Percentiles rank a stretch among this genome's conserved stretches.
phyloP scores from a whole-genome alignment of 2,888 invertebrate genomes.

The Arenicola marina region DNA sequence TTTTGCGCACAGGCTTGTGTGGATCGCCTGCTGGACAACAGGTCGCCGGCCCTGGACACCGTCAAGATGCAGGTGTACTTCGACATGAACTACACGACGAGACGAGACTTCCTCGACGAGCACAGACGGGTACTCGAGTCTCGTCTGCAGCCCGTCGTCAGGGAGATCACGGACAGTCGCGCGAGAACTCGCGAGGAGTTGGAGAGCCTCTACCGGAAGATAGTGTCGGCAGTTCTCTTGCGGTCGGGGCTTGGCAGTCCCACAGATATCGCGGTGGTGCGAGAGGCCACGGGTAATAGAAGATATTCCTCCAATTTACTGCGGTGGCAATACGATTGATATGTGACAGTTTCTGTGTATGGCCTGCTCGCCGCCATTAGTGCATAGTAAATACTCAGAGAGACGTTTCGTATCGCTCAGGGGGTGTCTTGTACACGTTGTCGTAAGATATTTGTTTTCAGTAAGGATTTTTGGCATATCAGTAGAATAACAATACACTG shows the following conservation, averaged over 20 bases:
- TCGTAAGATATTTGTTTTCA: no score
- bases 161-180: slow-evolving; percentile 61
- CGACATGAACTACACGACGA: slow-evolving; percentile 62
- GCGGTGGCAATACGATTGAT: no score
- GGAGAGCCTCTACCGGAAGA: slow-evolving; percentile 61
- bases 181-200: slow-evolving; percentile 60
- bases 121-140: slow-evolving; percentile 60
- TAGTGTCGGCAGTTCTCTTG: slow-evolving; percentile 61
- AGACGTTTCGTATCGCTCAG: no score
- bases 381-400: no score
- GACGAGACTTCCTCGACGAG: slow-evolving; percentile 60
- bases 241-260: slow-evolving; percentile 61
- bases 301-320: no score
- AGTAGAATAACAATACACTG: no score
- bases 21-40: slow-evolving; percentile 53
- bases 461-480: no score
- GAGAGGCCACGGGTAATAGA: slow-evolving; percentile 61
- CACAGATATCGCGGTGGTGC: slow-evolving; percentile 60
- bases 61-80: slow-evolving; percentile 63
- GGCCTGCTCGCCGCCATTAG: no score
- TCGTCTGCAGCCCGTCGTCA: slow-evolving; percentile 58
- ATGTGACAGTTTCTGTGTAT: no score
- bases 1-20: slow-evolving; percentile 56
- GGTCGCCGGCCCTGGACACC: slow-evolving; percentile 60
- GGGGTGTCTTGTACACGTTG: no score